A percentile compares a stretch with the other conserved stretches of the same genome.
Evolutionary conservation across 2,888 invertebrate species (phyloP).

Genomic region (Cylloceria caligata): DNA sequence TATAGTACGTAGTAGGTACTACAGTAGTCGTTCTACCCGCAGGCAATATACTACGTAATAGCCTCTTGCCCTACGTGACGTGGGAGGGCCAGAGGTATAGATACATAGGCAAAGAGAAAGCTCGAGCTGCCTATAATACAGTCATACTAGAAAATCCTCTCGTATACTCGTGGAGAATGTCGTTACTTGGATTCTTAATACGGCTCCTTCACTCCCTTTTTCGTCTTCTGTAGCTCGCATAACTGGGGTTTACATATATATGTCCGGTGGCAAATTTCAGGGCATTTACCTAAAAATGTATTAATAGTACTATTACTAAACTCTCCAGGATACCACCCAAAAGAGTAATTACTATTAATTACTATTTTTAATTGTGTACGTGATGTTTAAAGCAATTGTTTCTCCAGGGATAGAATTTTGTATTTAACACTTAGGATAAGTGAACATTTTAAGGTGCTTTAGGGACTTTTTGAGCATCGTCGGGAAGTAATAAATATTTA

Average conservation of each 20-base stretch:
- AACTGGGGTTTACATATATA: background rate
- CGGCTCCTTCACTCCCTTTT: conserved; percentile 17
- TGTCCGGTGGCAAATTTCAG: background rate
- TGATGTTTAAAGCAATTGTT: background rate
- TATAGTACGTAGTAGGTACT: conserved; percentile 21
- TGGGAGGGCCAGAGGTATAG: conserved; percentile 2
- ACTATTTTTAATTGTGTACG: background rate
- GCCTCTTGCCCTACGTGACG: conserved; percentile 52
- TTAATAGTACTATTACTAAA: background rate
- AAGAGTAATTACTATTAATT: background rate
- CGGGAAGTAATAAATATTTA: no score
- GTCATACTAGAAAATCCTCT: conserved; percentile 26
- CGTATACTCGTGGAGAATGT: conserved; percentile 22
- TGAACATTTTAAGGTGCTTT: no score
- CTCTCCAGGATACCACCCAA: background rate
- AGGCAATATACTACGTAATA: conserved; percentile 53
- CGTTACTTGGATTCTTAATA: conserved; percentile 31
- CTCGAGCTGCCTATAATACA: conserved; percentile 29
- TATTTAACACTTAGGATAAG: no score
- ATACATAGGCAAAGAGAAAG: conserved; percentile 12
- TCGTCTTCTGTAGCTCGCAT: background rate
- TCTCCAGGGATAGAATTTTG: no score
- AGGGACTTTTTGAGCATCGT: no score
- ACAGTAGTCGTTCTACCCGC: conserved; percentile 41
- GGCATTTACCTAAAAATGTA: background rate